Evolutionary conservation across 2,113 vertebrate species (phyloP).

Genomic region (Panurus biarmicus): DNA sequence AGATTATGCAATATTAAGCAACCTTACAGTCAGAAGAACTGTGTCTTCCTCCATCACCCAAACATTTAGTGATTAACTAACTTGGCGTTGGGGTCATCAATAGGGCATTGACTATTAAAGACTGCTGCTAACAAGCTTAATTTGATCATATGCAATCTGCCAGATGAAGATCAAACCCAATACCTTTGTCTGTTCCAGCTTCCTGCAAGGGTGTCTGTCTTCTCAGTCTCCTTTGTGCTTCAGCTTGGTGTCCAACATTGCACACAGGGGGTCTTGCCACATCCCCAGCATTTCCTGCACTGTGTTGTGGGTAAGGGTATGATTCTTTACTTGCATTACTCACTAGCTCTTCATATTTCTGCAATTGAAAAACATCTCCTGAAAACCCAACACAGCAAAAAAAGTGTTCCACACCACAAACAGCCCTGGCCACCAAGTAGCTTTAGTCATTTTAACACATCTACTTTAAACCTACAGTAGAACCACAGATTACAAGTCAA

Average conservation of each 20-base stretch:
- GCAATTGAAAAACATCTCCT: neutral
- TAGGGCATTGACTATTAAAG: neutral
- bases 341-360: conserved; percentile 25
- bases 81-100: neutral
- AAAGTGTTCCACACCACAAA: neutral
- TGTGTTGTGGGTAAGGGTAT: neutral
- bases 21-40: neutral
- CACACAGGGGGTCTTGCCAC: neutral
- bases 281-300: neutral
- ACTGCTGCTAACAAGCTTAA: neutral
- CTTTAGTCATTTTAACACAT: neutral
- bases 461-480: neutral
- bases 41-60: neutral
- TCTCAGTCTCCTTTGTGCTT: neutral
- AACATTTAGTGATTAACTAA: neutral
- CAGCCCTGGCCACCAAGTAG: neutral
- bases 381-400: neutral
- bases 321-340: neutral
- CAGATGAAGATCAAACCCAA: neutral
- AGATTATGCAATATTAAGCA: neutral
- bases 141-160: neutral
- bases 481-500: neutral
- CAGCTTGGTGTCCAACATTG: neutral
- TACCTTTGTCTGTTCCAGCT: conserved; percentile 49
- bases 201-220: neutral